Conservation (phyloP, 2,797 vertebrate genomes). For the Siniperca obscura region DNA sequence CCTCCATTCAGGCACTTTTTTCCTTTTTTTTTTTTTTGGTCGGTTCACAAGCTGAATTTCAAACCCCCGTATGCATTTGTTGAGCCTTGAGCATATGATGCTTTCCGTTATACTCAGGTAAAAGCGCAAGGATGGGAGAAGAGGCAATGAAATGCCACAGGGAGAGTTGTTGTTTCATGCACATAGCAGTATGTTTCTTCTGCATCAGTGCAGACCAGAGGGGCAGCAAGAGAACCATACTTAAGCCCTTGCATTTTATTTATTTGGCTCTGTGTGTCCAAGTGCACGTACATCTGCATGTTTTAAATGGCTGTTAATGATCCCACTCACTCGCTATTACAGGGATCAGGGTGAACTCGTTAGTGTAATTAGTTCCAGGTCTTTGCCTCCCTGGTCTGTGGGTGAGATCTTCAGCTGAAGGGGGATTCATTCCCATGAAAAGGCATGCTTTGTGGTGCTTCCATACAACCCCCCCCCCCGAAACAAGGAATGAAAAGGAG, state of each 20-base stretch:
- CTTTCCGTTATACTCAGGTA: slow-evolving; percentile 11
- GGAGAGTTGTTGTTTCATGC: slow-evolving; percentile 24
- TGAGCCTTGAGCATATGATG: slow-evolving; percentile 11
- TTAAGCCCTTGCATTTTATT: slow-evolving; percentile 21
- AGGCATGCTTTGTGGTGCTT: slow-evolving; percentile 79
- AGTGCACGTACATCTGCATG: slow-evolving; percentile 48
- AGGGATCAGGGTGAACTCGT: slow-evolving; percentile 81
- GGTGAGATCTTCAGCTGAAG: slow-evolving; percentile 77
- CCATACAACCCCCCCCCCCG: slow-evolving; percentile 71
- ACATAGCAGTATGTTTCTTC: slow-evolving; percentile 12
- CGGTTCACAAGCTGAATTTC: slow-evolving; percentile 62
- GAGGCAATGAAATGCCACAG: slow-evolving; percentile 18
- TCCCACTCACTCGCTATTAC: slow-evolving; percentile 64
- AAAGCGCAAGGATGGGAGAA: neutral
- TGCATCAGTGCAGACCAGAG: slow-evolving; percentile 4
- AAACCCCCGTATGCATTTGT: slow-evolving; percentile 45
- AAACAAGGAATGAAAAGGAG: slow-evolving; percentile 77
- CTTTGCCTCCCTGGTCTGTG: slow-evolving; percentile 76
- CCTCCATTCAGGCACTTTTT: slow-evolving; percentile 61
- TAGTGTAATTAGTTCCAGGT: slow-evolving; percentile 86
- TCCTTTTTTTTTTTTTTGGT: neutral
- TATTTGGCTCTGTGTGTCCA: slow-evolving; percentile 36
- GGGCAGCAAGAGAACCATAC: neutral
- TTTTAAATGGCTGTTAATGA: slow-evolving; percentile 70
- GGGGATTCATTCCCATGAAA: slow-evolving; percentile 81